Base-by-base conservation (phyloP, 2,797 vertebrate species). In the Sciurus carolinensis region DNA sequence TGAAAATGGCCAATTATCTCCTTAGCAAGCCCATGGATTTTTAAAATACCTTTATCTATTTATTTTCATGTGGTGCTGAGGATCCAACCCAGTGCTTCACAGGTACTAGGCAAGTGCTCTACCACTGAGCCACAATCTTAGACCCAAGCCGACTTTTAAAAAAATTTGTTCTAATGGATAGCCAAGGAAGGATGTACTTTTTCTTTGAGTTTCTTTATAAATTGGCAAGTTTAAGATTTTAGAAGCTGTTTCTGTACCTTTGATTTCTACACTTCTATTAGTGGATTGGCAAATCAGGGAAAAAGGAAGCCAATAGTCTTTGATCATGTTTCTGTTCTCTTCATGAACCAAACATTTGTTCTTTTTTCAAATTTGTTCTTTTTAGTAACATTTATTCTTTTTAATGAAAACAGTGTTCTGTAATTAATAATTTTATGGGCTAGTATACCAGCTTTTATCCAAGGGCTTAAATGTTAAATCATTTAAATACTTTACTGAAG, bases 401-500 rank as follows among this genome's bases (percentile, higher is more conserved):
- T 67, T 5, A 66, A 66, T 66, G 62, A 66, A 12, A 26, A 62
- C 62, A 66, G 12, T 66, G 12, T 66, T 30, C 28, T 64, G 62
- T 87, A 83, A 66, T 71, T 94, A 94, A 94, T 73, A 77, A 82
- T 50, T 77, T 94, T 77, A 86, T 75, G 67, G 72, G 36, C 72
- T 47, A 84, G 28, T 73, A 86, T 12, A 77, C 12, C n/a, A 81
- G 82, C 73, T 90, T 95, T 95, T 95, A 88, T 83, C 33, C 8
- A 86, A 95, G 75, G 26, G 30, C n/a, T 91, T 94, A 77, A 73
- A 90, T 83, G 67, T 64, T 77, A 95, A 91, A 95, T 30, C 20
- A 67, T 52, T 93, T 57, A 88, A 71, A 86, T 93, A 67, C 6
- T 69, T 91, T 57, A 77, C 57, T 90, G 42, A 84, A 86, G 82